phyloP scores from a whole-genome alignment of 2,797 vertebrate species.

The Rhyacichthys aspro region DNA sequence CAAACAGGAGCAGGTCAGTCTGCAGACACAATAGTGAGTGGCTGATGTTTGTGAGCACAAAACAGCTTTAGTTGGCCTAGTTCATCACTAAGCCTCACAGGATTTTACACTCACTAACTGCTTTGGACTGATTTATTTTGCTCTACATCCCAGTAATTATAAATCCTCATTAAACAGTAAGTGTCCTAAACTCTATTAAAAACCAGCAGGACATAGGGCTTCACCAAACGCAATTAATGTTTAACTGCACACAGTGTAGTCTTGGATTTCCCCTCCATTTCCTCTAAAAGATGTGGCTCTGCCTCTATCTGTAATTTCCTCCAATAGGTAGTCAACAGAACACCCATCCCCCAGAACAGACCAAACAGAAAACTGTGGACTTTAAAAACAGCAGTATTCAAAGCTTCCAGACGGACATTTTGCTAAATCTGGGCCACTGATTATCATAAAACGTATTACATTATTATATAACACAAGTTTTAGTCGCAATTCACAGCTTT shows the following conservation, averaged over 20 bases:
- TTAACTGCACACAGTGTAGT: too few species aligned
- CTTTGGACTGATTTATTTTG: conserved; percentile 4
- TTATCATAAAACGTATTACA: too few species aligned
- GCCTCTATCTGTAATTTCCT: conserved; percentile 19
- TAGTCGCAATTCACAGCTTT: too few species aligned
- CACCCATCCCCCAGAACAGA: conserved; percentile 47
- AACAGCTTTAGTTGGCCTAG: conserved; percentile 35
- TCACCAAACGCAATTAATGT: too few species aligned
- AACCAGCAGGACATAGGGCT: too few species aligned
- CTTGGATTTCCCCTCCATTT: conserved; percentile 31
- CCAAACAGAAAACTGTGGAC: conserved; percentile 39
- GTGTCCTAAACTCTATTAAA: not conserved
- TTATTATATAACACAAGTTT: too few species aligned
- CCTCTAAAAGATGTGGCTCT: conserved; percentile 2
- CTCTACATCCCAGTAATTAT: not conserved
- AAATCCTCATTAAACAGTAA: too few species aligned
- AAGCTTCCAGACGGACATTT: accelerated
- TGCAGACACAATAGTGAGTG: conserved; percentile 47
- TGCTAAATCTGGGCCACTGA: too few species aligned
- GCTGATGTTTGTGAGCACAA: conserved; percentile 40
- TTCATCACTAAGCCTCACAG: conserved; percentile 21
- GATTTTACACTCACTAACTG: conserved; percentile 1
- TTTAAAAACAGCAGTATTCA: conserved; percentile 63
- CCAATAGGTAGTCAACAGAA: conserved; percentile 40
- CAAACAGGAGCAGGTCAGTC: conserved; percentile 31